Conservation (phyloP, 2,797 vertebrate species). For the Acrossocheilus fasciatus region DNA sequence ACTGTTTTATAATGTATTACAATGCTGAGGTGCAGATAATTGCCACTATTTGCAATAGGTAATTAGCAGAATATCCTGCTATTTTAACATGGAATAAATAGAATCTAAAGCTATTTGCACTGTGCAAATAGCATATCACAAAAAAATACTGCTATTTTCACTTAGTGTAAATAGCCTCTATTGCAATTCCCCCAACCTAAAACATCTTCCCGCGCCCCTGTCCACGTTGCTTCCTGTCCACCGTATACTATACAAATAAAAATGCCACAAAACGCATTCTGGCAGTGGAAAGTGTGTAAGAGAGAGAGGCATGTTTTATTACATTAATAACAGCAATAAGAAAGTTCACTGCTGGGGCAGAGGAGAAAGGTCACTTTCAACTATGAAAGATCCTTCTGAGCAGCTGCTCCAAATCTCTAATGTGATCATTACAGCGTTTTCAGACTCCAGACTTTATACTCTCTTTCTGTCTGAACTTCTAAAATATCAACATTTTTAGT, state of each 20-base stretch:
- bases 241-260: background rate
- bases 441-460: constrained; percentile 13
- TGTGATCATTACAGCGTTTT: constrained; percentile 1
- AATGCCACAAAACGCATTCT: background rate
- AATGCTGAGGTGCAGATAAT: too few species aligned
- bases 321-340: constrained; percentile 22
- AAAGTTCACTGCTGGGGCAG: constrained; percentile 12
- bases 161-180: too few species aligned
- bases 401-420: constrained; percentile 36
- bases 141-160: too few species aligned
- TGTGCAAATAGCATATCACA: too few species aligned
- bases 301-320: constrained; percentile 19
- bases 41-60: too few species aligned
- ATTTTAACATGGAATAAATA: too few species aligned
- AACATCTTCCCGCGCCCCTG: too few species aligned
- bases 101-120: too few species aligned
- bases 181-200: too few species aligned
- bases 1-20: too few species aligned
- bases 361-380: constrained; percentile 32
- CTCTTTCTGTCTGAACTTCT: background rate
- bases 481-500: background rate
- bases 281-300: background rate
- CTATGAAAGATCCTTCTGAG: constrained; percentile 16
- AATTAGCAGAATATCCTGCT: too few species aligned
- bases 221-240: background rate